A percentile compares a stretch with the other conserved stretches of the same genome.
phyloP scores from a whole-genome alignment of 2,797 vertebrate genomes.

The Phoeniculus purpureus region DNA sequence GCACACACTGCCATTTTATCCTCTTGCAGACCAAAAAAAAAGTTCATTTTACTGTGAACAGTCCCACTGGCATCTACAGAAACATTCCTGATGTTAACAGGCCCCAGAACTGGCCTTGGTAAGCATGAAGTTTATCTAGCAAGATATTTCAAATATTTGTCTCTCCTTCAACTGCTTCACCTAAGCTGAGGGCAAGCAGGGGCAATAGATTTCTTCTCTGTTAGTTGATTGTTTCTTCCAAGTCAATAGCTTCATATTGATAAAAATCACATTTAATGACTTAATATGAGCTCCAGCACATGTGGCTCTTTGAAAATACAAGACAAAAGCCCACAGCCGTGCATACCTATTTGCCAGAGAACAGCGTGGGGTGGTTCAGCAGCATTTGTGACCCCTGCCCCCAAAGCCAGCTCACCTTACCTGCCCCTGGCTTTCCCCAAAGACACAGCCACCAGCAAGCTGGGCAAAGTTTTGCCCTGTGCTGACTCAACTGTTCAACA shows the following conservation, averaged over 20 bases:
- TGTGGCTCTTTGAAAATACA: fast-evolving
- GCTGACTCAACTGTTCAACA: fast-evolving
- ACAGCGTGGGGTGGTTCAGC: neutral
- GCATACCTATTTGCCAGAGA: fast-evolving
- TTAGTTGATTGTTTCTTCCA: neutral
- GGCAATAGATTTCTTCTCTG: neutral
- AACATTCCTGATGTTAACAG: constrained; percentile 2
- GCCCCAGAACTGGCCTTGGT: neutral
- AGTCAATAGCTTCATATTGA: neutral
- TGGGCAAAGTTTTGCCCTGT: neutral
- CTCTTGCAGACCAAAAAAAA: constrained; percentile 6
- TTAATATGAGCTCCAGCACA: neutral
- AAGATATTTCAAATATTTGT: constrained; percentile 32
- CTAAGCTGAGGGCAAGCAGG: neutral
- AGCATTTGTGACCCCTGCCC: neutral
- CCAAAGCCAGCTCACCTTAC: neutral
- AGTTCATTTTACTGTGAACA: neutral
- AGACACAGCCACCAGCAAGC: neutral
- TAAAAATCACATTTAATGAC: neutral
- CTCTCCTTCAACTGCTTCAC: neutral
- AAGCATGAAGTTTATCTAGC: neutral
- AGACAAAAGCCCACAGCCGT: neutral
- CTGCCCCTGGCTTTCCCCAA: neutral
- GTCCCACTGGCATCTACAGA: neutral
- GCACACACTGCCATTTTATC: fast-evolving